Percentiles rank a stretch among this genome's conserved stretches.
These are phyloP conservation scores for Ditula angustiorana DNA, from an alignment of 2,888 invertebrate genomes.

Conservation along the genomic window DNA sequence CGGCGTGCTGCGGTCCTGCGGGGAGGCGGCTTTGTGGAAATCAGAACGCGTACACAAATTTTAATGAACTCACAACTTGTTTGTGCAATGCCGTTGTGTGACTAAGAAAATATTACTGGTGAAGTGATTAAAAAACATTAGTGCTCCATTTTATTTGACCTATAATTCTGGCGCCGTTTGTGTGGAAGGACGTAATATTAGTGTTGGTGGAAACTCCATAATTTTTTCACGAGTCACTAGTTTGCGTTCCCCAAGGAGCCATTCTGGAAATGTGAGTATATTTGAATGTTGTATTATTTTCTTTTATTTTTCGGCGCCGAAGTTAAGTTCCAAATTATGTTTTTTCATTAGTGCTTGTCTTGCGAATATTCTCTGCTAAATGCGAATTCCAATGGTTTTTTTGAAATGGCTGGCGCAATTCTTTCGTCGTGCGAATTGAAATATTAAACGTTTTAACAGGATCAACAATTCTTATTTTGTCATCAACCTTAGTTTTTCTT, in stretches of 20 bases:
- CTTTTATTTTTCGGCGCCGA: conserved; percentile 23
- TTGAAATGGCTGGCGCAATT: neutral
- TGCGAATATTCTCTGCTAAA: neutral
- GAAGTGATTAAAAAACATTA: conserved; percentile 26
- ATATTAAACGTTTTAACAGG: neutral
- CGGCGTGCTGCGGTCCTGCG: conserved; percentile 65
- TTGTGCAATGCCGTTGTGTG: conserved; percentile 39
- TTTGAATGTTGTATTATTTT: conserved; percentile 38
- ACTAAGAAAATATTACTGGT: conserved; percentile 11
- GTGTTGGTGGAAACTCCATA: conserved; percentile 43
- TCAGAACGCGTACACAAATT: conserved; percentile 58
- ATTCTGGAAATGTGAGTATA: conserved; percentile 56
- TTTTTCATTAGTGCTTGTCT: neutral
- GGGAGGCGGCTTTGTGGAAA: conserved; percentile 48
- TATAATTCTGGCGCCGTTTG: conserved; percentile 34
- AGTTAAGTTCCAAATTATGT: conserved; percentile 4
- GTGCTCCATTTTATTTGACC: conserved; percentile 35
- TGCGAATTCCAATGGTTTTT: neutral
- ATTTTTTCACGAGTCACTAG: conserved; percentile 43
- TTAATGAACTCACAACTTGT: conserved; percentile 48
- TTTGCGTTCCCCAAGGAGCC: conserved; percentile 45
- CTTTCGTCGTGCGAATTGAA: neutral
- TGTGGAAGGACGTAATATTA: conserved; percentile 36
- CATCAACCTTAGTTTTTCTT: neutral
- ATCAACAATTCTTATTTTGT: neutral